Conservation (phyloP, 2,888 invertebrate genomes). For the Cephonodes hylas region DNA sequence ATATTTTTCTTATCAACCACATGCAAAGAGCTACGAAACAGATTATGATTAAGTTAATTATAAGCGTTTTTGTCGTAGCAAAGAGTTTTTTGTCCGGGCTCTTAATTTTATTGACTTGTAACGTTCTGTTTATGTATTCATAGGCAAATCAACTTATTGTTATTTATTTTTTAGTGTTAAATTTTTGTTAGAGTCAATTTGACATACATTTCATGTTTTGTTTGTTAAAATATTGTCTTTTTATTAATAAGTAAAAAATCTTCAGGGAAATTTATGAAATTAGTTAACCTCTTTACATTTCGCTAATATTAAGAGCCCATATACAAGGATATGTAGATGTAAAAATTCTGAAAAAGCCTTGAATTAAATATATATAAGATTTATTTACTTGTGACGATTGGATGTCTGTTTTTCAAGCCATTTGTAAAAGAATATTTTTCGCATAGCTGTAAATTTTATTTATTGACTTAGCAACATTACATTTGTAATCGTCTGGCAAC, state of each 20-base stretch:
- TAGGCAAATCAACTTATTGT: too few relatives aligned
- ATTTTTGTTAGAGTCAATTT: too few relatives aligned
- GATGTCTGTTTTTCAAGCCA: slow-evolving; percentile 6
- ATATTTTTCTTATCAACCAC: not conserved
- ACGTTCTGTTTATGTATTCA: too few relatives aligned
- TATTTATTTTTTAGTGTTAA: not conserved
- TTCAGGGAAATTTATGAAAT: too few relatives aligned
- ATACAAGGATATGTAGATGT: not conserved
- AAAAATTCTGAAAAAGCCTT: not conserved
- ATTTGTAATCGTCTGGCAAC: not conserved
- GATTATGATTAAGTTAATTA: not conserved
- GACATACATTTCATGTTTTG: not conserved
- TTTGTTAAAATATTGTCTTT: not conserved
- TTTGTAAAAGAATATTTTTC: not conserved
- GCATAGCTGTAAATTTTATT: not conserved
- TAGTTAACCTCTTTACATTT: not conserved
- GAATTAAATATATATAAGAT: not conserved
- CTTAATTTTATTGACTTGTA: not conserved
- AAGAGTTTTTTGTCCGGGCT: not conserved
- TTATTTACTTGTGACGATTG: not conserved
- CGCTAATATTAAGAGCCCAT: not conserved
- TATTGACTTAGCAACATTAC: slow-evolving; percentile 3
- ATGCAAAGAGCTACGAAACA: not conserved
- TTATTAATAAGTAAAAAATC: not conserved
- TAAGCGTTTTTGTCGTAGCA: not conserved